Evolutionary conservation across 2,113 vertebrate species (phyloP).

Genomic region (Uropsilus gracilis): DNA sequence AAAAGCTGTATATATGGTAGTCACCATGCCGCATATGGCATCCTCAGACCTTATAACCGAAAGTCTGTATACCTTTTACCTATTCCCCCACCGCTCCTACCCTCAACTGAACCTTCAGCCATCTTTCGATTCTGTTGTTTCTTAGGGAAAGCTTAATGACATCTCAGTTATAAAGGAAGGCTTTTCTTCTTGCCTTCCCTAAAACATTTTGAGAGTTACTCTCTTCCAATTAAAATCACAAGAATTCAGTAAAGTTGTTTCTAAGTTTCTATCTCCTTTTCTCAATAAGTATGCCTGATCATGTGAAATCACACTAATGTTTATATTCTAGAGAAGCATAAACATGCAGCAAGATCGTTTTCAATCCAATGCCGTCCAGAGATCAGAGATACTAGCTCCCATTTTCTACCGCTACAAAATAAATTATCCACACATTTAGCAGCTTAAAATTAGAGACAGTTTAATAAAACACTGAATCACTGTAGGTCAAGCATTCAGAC

Average conservation of each 20-base stretch:
- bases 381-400: not conserved
- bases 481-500: not conserved
- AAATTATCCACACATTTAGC: not conserved
- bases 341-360: not conserved
- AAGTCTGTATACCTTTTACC: not conserved
- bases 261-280: not conserved
- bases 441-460: not conserved
- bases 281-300: not conserved
- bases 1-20: no score
- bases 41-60: not conserved
- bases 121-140: not conserved
- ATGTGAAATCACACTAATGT: not conserved
- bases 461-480: not conserved
- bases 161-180: not conserved
- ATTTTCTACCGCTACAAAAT: not conserved
- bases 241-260: not conserved
- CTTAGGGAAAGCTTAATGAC: not conserved
- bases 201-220: slow-evolving; percentile 38
- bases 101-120: not conserved
- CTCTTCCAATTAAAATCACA: not conserved
- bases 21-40: not conserved
- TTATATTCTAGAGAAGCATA: not conserved
- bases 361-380: not conserved
- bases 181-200: not conserved
- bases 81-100: not conserved